Evolutionary conservation across 2,797 vertebrate species (phyloP), one percentile per base, ranked within the genome.

Genomic region (Lepidocolaptes lacrymiger): DNA sequence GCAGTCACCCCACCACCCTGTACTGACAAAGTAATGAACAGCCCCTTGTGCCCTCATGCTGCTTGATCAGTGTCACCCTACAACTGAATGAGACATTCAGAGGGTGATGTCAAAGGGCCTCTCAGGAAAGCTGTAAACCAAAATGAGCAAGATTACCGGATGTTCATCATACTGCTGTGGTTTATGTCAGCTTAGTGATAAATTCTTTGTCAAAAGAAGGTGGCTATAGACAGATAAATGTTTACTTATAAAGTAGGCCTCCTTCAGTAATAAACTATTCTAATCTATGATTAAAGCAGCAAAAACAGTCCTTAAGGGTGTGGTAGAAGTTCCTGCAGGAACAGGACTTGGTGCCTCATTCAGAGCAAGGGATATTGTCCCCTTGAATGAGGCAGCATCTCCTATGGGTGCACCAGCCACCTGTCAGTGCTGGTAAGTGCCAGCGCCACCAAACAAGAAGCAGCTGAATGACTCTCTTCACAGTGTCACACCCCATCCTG

Each of bases 231-330:
- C 68, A 63, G 79, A 69, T 36, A 73, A 71, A 61, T 41, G 7
- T 73, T 84, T 79, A 44, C 37, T 64, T 89, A 88, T 88, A 66
- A 94, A 69, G 44, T 20, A 66, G 39, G 22, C 23, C 22, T 84
- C 28, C 43, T 63, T 16, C 16, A 46, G n/a, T 58, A 85, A 79
- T 44, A 56, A 88, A 83, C 28, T 91, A 8, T 46, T 80, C 44
- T 39, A 59, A 73, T 80, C 34, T 37, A 32, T 51, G 14, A 58
- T 62, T 86, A 81, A 61, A 73, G 59, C 18, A 86, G n/a, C 77
- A 85, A 48, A 66, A 83, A 49, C 32, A 15, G 21, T 49, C 64
- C 3, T 1, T 30, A 21, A 91, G 49, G 52, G 44, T 24, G 23
- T 14, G 15, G 64, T 21, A 74, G 41, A 43, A 58, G 36, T 66